Evolutionary conservation across 2,113 vertebrate genomes (phyloP), one percentile per base, ranked within the genome.

Genomic region (Tragulus kanchil): DNA sequence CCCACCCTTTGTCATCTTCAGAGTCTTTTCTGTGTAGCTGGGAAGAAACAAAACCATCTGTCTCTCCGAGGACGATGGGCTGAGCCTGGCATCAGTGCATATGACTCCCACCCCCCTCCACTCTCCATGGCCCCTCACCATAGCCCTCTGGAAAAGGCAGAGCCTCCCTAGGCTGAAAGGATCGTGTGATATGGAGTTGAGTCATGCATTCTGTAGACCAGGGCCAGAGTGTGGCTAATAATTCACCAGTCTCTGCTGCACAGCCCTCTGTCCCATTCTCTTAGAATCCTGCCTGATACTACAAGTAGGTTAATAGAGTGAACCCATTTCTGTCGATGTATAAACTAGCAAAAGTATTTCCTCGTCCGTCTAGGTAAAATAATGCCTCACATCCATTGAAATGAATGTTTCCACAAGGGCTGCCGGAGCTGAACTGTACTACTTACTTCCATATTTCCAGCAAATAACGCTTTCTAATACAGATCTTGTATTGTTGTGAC

Each of bases 271-370:
- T 26, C 58, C 85, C 19, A 48, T 52, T 92, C 25, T 78, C 48
- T 90, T 42, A 65, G 61, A 71, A 56, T 64, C 77, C 52, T 81
- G 45, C 62, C 71, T 11, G 54, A 31, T 64, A 0, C 87, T 84
- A 26, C 19, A 86, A 73, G 5, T 94, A 73, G 16, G 50, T 42
- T 69, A 52, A 88, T 42, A 42, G 58, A 45, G 8, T 42, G 42
- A 94, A 36, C 16, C 59, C 94, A 88, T 5, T 36, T 62, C 21
- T 58, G 25, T 50, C 93, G 14, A 3, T 78, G 19, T 26, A 65
- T 88, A 78, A 93, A 89, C 82, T 88, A 96, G 26, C 31, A 84
- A 91, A 90, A 61, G 4, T 69, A 56, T 85, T 65, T 94, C 54
- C 8, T 95, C 54, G 88, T 82, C 56, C 8, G 83, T 58, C 11